These are phyloP conservation scores for Archaeoteleia sp. DNA, from an alignment of 2,888 invertebrate genomes.

Conservation along the genomic window DNA sequence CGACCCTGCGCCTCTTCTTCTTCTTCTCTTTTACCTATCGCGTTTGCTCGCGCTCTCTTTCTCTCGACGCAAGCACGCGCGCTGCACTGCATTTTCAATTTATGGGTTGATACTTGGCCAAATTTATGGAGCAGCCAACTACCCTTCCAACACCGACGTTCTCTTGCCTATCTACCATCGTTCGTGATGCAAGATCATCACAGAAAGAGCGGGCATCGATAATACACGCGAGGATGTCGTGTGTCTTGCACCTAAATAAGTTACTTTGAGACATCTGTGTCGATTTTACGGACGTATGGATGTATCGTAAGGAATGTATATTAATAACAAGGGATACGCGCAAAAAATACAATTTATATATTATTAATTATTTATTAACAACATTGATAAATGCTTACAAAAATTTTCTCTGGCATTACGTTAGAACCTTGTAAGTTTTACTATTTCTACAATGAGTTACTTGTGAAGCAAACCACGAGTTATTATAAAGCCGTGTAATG, in stretches of 20 bases:
- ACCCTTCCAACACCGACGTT: not conserved
- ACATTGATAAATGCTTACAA: no score
- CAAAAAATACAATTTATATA: no score
- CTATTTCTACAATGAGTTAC: no score
- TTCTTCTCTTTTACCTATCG: not conserved
- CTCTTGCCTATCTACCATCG: not conserved
- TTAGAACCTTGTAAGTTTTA: no score
- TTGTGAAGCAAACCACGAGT: no score
- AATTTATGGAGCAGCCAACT: conserved; percentile 51
- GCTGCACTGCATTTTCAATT: conserved; percentile 57
- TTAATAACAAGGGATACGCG: no score
- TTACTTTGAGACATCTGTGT: no score
- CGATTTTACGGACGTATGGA: no score
- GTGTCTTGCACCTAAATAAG: not conserved
- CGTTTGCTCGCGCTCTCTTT: not conserved
- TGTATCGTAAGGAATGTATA: no score
- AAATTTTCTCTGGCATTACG: no score
- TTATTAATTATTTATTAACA: no score
- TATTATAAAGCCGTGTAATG: no score
- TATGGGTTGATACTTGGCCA: conserved; percentile 56
- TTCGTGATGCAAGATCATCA: not conserved
- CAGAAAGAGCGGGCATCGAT: not conserved
- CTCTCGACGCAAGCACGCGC: conserved; percentile 7
- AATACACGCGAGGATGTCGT: not conserved
- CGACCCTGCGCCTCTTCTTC: not conserved